Evolutionary conservation across 2,113 vertebrate species (phyloP), one percentile per base, ranked within the genome.

Genomic region (Rhinogobius similis): DNA sequence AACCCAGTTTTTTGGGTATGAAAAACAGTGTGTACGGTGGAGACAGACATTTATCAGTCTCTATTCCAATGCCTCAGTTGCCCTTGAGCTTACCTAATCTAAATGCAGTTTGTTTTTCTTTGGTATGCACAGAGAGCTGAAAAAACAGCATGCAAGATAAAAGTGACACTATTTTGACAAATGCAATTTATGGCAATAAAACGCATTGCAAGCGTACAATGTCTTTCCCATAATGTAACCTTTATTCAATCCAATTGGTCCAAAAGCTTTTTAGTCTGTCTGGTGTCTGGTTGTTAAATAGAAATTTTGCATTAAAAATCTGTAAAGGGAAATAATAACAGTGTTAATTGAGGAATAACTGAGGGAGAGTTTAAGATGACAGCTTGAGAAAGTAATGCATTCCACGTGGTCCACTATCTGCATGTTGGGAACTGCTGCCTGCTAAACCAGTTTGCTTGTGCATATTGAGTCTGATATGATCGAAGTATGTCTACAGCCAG

Each of bases 401-500:
- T 91, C 79, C 81, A 77, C 75, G 48, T 72, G 76, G 72, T 82
- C 63, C 77, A 72, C 70, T 76, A 58, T 79, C 66, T 67, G 85
- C 70, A 69, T 74, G 78, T 78, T 81, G 72, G 75, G 65, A 10
- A 29, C 62, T 73, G 18, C 59, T 70, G 41, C 75, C 73, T 68
- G 90, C 78, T 86, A 80, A 87, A 88, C 89, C 85, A 62, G 91
- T 92, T 92, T 78, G 64, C 72, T 74, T 83, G 55, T 86, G 85
- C 64, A 36, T 72, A 90, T 88, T 82, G 21, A 70, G 13, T 24
- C 61, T 21, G 20, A 10, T 55, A 62, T 18, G 55, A 53, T 53
- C 50, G 76, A 73, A 43, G 58, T 77, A 74, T 55, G 61, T 68
- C 32, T 64, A 39, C 59, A 73, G 67, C 70, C 65, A 62, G 68